phyloP scores from a whole-genome alignment of 30 jellyfish, hydroid and myxozoan genomes.

The Aurelia aurita complex sp. Pacific region DNA sequence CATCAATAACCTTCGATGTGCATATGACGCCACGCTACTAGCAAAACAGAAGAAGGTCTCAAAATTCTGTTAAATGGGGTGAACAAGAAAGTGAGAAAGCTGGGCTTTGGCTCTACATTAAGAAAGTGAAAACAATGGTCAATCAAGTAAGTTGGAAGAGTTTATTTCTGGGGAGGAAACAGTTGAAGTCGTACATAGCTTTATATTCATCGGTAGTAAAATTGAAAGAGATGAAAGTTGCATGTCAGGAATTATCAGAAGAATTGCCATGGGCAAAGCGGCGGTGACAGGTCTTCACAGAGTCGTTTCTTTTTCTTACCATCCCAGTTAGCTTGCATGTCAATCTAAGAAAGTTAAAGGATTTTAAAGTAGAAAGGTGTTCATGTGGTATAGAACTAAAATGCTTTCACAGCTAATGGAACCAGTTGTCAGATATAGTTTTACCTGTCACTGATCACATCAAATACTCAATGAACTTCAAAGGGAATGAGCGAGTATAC shows the following conservation, averaged over 20 bases:
- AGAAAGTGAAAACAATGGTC: conserved; percentile 21
- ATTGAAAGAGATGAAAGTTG: conserved; percentile 1
- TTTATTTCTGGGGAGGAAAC: neutral
- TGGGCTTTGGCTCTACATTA: neutral
- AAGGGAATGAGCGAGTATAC: no score
- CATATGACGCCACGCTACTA: conserved; percentile 19
- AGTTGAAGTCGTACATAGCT: neutral
- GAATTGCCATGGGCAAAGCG: neutral
- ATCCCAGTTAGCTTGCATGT: no score
- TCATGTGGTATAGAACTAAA: no score
- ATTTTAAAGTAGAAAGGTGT: no score
- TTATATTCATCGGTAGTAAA: neutral
- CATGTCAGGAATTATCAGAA: neutral
- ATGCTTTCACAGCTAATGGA: no score
- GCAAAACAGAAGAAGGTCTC: conserved; percentile 8
- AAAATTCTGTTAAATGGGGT: neutral
- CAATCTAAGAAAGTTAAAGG: no score
- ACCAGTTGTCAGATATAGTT: no score
- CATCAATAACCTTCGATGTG: neutral
- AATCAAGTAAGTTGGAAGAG: neutral
- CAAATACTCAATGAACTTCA: no score
- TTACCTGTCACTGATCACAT: no score
- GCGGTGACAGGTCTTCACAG: neutral
- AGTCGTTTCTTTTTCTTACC: no score
- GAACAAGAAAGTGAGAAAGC: neutral